Base-by-base conservation (phyloP, 92 coral and sea anemone species). In the Montipora capitata region DNA sequence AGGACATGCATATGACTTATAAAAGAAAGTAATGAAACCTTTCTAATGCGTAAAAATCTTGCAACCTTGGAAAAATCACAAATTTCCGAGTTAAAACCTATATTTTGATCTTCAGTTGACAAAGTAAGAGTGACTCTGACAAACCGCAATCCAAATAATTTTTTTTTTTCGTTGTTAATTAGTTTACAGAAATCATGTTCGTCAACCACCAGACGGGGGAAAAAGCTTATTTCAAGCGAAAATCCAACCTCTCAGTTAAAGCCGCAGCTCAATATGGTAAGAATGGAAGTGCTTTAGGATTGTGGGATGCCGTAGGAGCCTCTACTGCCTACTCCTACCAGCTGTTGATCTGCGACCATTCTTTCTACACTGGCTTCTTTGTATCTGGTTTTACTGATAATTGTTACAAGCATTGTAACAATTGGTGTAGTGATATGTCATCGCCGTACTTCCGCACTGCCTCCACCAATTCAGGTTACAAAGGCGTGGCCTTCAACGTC, bases 361-460 rank as follows among this genome's bases (percentile, higher is more conserved):
- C 58, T 5, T 41, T 65, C 35, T 82, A 63, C 12, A 2, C 68
- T 0, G 92, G 92, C 20, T 83, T 88, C 42, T 59, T 80, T 20
- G 67, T 88, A 40, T 81, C 92, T 35, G 92, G 88, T n/a, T 82
- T 42, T 58, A 74, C 81, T 43, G 45, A 2, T n/a, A 16, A 3
- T 35, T 82, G 92, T 27, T 81, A 56, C 76, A 88, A 88, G 61
- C 4, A 2, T 0, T 88, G 92, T 56, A 0, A 12, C 20, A 0
- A 0, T 15, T 88, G 92, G 92, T 82, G 89, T 9, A 2, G 42
- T 12, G 92, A 88, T 42, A 42, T 0, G 0, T 0, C 2, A 9
- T 88, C 92, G 17, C 89, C 84, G 2, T 88, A 66, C 35, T 88
- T 88, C 20, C 92, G 92, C 10, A 81, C 92, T 20, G 65, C 92